phyloP scores from a whole-genome alignment of 1,140 invertebrate species.

The Drosophila ironensis region DNA sequence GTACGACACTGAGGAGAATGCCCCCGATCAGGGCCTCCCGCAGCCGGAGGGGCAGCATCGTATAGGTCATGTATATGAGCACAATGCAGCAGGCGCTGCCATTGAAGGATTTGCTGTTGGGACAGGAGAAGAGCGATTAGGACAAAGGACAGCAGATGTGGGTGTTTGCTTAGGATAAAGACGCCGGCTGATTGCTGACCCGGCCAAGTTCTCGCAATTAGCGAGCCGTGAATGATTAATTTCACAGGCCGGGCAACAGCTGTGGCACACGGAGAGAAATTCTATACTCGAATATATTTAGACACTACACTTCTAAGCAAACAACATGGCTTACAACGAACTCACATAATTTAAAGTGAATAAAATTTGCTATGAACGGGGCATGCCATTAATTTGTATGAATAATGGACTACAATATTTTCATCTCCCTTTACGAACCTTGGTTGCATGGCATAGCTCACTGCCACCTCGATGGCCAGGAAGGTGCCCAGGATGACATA shows the following conservation, averaged over 20 bases:
- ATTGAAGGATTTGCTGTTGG: slow-evolving; percentile 76
- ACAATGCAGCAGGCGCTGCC: slow-evolving; percentile 83
- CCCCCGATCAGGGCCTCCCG: slow-evolving; percentile 90
- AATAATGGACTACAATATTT: no score
- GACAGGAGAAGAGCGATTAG: slow-evolving; percentile 14
- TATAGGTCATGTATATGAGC: slow-evolving; percentile 94
- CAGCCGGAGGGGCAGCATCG: slow-evolving; percentile 91
- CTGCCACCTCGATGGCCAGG: slow-evolving; percentile 85
- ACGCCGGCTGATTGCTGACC: neutral
- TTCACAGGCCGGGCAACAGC: slow-evolving; percentile 31
- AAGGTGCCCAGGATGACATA: slow-evolving; percentile 90
- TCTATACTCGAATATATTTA: neutral
- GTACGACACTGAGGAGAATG: slow-evolving; percentile 86
- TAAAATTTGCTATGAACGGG: no score
- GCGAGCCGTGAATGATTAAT: slow-evolving; percentile 64
- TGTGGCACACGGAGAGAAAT: slow-evolving; percentile 9
- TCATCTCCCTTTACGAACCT: slow-evolving; percentile 81
- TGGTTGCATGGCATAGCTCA: slow-evolving; percentile 83
- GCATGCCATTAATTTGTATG: no score
- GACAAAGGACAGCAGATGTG: slow-evolving; percentile 13
- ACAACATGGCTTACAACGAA: no score
- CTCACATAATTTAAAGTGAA: no score
- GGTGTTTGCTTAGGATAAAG: slow-evolving; percentile 12
- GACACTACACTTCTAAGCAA: neutral
- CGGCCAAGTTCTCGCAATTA: slow-evolving; percentile 48